Evolutionary conservation across 2,113 vertebrate species (phyloP).

Genomic region (Tichodroma muraria): DNA sequence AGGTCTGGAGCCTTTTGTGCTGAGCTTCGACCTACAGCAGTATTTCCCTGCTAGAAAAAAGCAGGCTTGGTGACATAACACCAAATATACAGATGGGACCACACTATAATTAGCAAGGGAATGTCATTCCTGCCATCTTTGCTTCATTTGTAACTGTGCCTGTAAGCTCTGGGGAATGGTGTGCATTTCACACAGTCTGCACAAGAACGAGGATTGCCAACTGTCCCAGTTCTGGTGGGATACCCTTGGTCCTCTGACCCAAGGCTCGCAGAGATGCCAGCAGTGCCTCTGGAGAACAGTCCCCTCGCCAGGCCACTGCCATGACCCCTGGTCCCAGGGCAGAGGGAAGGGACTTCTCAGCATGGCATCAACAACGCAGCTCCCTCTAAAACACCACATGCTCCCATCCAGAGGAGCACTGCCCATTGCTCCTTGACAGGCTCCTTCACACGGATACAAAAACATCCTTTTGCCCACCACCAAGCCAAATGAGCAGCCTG

Average conservation of each 20-base stretch:
- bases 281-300: accelerated
- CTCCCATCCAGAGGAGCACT: not conserved
- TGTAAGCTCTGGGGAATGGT: slow-evolving; percentile 60
- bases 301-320: accelerated
- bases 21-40: slow-evolving; percentile 25
- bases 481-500: not conserved
- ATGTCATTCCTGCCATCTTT: slow-evolving; percentile 60
- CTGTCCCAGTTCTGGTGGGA: slow-evolving; percentile 53
- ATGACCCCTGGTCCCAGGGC: not conserved
- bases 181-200: slow-evolving; percentile 52
- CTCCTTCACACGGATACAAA: not conserved
- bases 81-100: slow-evolving; percentile 60
- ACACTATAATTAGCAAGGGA: slow-evolving; percentile 65
- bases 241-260: not conserved
- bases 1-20: slow-evolving; percentile 18
- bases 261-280: not conserved
- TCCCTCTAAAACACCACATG: not conserved
- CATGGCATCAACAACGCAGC: not conserved
- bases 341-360: not conserved
- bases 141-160: slow-evolving; percentile 38
- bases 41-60: slow-evolving; percentile 32
- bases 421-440: not conserved
- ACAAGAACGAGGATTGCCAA: slow-evolving; percentile 28
- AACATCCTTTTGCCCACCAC: not conserved
- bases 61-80: slow-evolving; percentile 58